Percentiles rank a stretch among this genome's conserved stretches.
phyloP scores from a whole-genome alignment of 2,797 vertebrate species.

The Microchirus variegatus region DNA sequence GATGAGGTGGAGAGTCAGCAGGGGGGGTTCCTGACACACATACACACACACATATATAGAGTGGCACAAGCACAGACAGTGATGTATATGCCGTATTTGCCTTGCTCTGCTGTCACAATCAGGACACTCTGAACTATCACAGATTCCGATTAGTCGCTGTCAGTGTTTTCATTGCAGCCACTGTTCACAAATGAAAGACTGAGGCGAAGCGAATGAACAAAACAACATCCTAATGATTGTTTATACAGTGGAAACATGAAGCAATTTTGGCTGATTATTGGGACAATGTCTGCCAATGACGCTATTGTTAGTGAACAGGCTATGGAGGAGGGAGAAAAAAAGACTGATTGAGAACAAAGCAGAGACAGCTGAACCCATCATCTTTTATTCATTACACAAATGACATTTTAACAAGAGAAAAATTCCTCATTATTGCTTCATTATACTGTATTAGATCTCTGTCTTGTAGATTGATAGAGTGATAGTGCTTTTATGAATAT shows the following conservation, averaged over 20 bases:
- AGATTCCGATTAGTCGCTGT: conserved; percentile 79
- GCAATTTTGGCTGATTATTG: conserved; percentile 79
- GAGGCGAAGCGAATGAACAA: conserved; percentile 84
- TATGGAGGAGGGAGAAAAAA: conserved; percentile 52
- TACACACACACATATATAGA: conserved; percentile 30
- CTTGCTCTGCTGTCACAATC: conserved; percentile 76
- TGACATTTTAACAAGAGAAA: conserved; percentile 83
- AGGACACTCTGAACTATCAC: conserved; percentile 77
- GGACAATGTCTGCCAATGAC: conserved; percentile 78
- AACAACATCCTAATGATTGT: conserved; percentile 90
- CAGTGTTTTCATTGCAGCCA: conserved; percentile 75
- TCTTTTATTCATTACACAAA: conserved; percentile 86
- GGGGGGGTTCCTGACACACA: conserved; percentile 72
- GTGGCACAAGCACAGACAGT: conserved; percentile 42
- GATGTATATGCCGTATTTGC: conserved; percentile 76
- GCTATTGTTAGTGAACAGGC: conserved; percentile 77
- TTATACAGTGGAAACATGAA: conserved; percentile 79
- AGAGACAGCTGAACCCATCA: conserved; percentile 79
- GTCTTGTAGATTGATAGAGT: conserved; percentile 78
- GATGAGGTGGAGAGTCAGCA: conserved; percentile 76
- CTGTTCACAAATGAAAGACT: conserved; percentile 86
- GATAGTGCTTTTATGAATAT: conserved; percentile 81
- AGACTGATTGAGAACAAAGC: conserved; percentile 79
- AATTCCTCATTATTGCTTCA: conserved; percentile 83
- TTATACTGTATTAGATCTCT: conserved; percentile 81